Percentiles rank a stretch among this genome's conserved stretches.
Conservation (phyloP, 2,797 vertebrate species). For the Onychomys leucogaster region DNA sequence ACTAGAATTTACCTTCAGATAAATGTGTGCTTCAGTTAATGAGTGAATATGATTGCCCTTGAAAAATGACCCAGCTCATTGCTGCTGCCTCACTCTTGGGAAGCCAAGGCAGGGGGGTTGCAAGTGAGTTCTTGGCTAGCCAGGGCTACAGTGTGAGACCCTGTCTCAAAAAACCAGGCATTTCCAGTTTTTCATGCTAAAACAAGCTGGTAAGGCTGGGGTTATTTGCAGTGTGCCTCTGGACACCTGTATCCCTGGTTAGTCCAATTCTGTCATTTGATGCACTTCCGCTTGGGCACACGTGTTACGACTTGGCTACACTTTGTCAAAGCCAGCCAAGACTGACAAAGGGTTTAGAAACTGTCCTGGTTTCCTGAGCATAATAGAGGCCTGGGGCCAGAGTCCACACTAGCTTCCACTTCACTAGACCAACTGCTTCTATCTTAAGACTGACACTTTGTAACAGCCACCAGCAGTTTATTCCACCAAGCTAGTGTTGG, state of each 20-base stretch:
- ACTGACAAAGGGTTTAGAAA: neutral
- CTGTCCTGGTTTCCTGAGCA: neutral
- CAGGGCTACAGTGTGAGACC: neutral
- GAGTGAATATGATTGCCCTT: neutral
- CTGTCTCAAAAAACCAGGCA: neutral
- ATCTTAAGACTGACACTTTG: neutral
- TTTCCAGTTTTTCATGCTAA: neutral
- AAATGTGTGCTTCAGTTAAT: conserved; percentile 52
- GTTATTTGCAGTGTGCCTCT: neutral
- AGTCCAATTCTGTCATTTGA: neutral
- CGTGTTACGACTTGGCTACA: neutral
- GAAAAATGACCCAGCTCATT: neutral
- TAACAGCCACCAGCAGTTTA: neutral
- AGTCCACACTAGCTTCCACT: neutral
- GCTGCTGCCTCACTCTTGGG: neutral
- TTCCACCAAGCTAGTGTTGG: neutral
- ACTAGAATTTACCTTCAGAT: conserved; percentile 61
- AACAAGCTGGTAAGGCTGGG: neutral
- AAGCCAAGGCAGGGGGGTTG: neutral
- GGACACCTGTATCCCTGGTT: neutral
- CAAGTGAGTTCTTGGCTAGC: no score
- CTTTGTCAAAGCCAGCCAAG: neutral
- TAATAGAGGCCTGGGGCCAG: neutral
- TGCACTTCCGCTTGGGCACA: neutral
- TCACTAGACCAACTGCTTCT: neutral